Conservation (phyloP, 2,113 vertebrate species). For the Hemicordylus capensis region DNA sequence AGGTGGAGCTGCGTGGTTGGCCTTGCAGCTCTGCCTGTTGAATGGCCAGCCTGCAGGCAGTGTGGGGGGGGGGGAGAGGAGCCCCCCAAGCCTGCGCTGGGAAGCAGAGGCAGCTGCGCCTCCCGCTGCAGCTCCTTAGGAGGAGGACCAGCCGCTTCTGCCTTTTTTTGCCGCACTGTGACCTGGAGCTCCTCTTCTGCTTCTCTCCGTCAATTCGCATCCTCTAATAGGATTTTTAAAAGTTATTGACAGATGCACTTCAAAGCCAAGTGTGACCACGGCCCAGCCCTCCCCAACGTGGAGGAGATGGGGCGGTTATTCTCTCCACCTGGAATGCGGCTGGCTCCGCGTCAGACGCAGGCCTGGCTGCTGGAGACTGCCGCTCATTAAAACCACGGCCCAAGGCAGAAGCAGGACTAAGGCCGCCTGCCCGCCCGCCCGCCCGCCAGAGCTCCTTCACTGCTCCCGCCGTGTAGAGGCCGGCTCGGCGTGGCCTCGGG, state of each 20-base stretch:
- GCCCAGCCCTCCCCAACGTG: no score
- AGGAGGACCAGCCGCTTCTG: not conserved
- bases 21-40: no score
- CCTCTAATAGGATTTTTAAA: constrained; percentile 9
- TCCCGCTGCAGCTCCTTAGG: no score
- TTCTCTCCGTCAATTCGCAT: not conserved
- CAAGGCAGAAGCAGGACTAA: not conserved
- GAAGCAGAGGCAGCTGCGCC: no score
- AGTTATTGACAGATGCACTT: not conserved
- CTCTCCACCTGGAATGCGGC: constrained; percentile 35
- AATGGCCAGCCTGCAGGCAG: no score
- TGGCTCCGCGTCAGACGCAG: constrained; percentile 22
- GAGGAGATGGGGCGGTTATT: constrained; percentile 42
- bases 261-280: no score
- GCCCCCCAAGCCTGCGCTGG: no score
- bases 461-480: no score
- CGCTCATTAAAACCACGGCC: constrained; percentile 49
- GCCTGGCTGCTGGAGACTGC: constrained; percentile 18
- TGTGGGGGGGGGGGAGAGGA: no score
- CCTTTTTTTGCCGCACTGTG: not conserved
- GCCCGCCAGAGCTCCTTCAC: no score
- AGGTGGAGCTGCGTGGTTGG: no score
- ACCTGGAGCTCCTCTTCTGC: not conserved
- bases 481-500: no score
- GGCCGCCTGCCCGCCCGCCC: not conserved